These are phyloP conservation scores for Pheosia tremula DNA, from an alignment of 2,888 invertebrate genomes.

Conservation along the genomic window DNA sequence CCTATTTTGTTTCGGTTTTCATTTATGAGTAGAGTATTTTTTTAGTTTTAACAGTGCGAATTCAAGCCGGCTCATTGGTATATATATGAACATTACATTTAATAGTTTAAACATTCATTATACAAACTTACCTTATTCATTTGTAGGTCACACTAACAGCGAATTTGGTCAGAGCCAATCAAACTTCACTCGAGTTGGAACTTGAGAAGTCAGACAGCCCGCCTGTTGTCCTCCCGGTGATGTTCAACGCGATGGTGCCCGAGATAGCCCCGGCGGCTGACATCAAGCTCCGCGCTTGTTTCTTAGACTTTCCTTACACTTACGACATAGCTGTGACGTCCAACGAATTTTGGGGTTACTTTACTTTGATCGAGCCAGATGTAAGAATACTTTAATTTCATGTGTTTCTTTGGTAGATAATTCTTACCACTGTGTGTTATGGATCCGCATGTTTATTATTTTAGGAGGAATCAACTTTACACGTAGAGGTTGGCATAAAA, in stretches of 20 bases:
- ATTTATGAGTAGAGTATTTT: no score
- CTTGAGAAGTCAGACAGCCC: slow-evolving; percentile 85
- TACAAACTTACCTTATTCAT: background rate
- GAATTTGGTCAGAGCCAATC: slow-evolving; percentile 75
- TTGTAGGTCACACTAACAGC: slow-evolving; percentile 82
- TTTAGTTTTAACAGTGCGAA: no score
- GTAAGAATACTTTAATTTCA: slow-evolving; percentile 12
- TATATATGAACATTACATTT: no score
- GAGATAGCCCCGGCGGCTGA: slow-evolving; percentile 74
- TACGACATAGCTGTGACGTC: slow-evolving; percentile 77
- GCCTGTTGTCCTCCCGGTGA: slow-evolving; percentile 79
- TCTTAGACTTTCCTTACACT: slow-evolving; percentile 82
- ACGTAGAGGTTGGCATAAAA: slow-evolving; percentile 57
- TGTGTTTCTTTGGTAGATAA: no score
- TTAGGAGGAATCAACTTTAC: slow-evolving; percentile 52
- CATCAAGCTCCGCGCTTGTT: slow-evolving; percentile 83
- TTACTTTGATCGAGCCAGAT: slow-evolving; percentile 43
- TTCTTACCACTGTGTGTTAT: no score
- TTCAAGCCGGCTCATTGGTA: no score
- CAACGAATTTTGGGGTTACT: slow-evolving; percentile 70
- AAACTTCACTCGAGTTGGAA: slow-evolving; percentile 77
- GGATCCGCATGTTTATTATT: slow-evolving; percentile 9
- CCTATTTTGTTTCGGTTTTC: no score
- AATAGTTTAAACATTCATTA: no score
- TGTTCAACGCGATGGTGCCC: slow-evolving; percentile 79